Conservation (phyloP, 30 jellyfish, hydroid and myxozoan genomes). For the Phacellophora camtschatica region DNA sequence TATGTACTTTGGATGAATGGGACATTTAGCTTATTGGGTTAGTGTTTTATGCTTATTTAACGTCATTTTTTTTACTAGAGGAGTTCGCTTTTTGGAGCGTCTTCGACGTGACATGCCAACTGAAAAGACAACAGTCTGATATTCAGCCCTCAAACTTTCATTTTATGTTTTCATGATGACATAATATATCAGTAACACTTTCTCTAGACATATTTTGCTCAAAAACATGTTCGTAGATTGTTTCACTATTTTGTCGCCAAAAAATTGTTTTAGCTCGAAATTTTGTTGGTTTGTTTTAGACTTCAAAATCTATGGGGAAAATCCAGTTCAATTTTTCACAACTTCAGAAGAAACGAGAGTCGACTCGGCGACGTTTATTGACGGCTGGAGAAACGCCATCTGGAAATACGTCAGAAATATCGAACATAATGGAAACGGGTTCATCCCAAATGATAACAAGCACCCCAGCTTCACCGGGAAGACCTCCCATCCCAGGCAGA, state of each 20-base stretch:
- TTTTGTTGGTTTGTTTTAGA: neutral
- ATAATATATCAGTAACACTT: too few species aligned
- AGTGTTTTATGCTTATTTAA: too few species aligned
- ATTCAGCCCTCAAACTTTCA: too few species aligned
- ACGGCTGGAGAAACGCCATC: conserved; percentile 49
- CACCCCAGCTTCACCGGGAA: conserved; percentile 14
- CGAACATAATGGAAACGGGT: conserved; percentile 21
- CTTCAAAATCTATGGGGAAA: conserved; percentile 42
- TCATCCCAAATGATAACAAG: conserved; percentile 21
- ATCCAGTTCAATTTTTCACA: conserved; percentile 43
- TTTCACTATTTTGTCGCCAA: neutral
- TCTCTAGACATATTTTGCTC: too few species aligned
- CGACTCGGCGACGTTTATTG: conserved; percentile 19
- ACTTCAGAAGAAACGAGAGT: conserved; percentile 41
- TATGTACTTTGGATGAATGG: too few species aligned
- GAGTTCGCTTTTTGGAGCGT: too few species aligned
- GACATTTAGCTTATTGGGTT: too few species aligned
- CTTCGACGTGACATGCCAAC: too few species aligned
- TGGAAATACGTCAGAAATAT: conserved; percentile 46
- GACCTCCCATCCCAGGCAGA: conserved; percentile 25
- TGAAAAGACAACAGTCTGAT: too few species aligned
- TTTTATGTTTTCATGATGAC: too few species aligned
- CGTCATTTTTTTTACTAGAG: too few species aligned
- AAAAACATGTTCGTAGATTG: too few species aligned
- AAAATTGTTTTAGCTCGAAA: neutral